Base-by-base conservation (phyloP, 2,113 vertebrate genomes). In the Oophaga pumilio region DNA sequence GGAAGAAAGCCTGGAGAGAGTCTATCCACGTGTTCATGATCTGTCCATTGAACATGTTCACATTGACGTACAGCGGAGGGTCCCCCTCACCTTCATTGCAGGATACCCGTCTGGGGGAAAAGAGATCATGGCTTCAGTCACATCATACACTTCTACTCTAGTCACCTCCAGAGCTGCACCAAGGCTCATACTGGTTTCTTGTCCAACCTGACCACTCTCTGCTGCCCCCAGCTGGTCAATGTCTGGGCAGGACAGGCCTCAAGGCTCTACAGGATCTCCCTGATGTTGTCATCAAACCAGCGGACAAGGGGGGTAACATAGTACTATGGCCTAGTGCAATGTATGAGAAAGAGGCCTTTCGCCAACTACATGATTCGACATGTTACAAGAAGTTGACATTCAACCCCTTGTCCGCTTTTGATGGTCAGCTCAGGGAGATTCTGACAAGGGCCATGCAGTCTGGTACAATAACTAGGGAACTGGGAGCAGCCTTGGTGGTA, bases 11-110 rank as follows among this genome's bases (percentile, higher is more conserved):
- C 91, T 99, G 98, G 87, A 99, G 95, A 14, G 98, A 99, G 92
- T 99, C 98, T 0, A 99, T 98, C 98, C 98, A 99, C 0, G 98
- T 99, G 94, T 99, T 99, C 97, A 99, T 97, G 85, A 99, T 96
- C 91, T 98, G 97, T 6, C 98, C 98, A 0, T 94, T 99, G 92
- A 97, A 97, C 98, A 99, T 99, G 94, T 99, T 99, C 14, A 99
- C 98, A 0, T 99, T 99, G 33, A 99, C 97, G 0, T 99, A 99
- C 0, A 99, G 94, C 1, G 98, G 98, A 4, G 98, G 98, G 90
- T 99, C 98, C 0, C 98, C 98, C 53, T 98, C 97, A 14, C 98
- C 98, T 91, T 99, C 97, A 7, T 99, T 99, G 90, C 98, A 99
- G 7, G 96, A 96, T 92, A 98, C 97, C 81, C 98, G 93, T 0